Percentiles rank a stretch among this genome's conserved stretches.
These are phyloP conservation scores for Melieria omissa DNA, from an alignment of 2,888 invertebrate species.

Conservation along the genomic window DNA sequence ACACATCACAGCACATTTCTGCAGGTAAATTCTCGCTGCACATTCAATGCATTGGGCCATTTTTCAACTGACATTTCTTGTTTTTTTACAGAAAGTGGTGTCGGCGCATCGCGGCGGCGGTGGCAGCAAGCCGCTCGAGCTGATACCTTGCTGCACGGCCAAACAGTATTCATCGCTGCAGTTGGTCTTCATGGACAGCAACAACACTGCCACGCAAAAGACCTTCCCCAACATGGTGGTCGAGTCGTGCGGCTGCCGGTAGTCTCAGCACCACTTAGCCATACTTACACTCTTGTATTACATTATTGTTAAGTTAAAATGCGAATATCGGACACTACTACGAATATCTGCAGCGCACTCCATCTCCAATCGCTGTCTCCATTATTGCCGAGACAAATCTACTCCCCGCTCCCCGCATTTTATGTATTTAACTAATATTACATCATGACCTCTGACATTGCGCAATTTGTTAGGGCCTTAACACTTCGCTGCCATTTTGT, in stretches of 20 bases:
- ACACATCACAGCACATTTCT: slow-evolving; percentile 79
- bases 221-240: slow-evolving; percentile 90
- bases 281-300: background rate
- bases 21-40: slow-evolving; percentile 70
- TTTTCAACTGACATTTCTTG: slow-evolving; percentile 3
- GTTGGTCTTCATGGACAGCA: slow-evolving; percentile 82
- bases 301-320: background rate
- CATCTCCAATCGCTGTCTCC: background rate
- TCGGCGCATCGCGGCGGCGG: slow-evolving; percentile 66
- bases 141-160: slow-evolving; percentile 88
- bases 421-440: too few relatives aligned
- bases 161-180: slow-evolving; percentile 84
- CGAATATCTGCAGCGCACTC: background rate
- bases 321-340: background rate
- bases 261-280: slow-evolving; percentile 50
- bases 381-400: background rate
- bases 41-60: background rate
- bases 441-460: too few relatives aligned
- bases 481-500: background rate
- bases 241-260: slow-evolving; percentile 91
- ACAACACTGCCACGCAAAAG: slow-evolving; percentile 81
- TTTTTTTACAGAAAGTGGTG: slow-evolving; percentile 43
- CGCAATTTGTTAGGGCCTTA: too few relatives aligned
- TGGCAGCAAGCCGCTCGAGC: slow-evolving; percentile 70
- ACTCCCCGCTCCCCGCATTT: too few relatives aligned